Conservation (phyloP, 2,888 invertebrate species). For the Chloroclystis v-ata region DNA sequence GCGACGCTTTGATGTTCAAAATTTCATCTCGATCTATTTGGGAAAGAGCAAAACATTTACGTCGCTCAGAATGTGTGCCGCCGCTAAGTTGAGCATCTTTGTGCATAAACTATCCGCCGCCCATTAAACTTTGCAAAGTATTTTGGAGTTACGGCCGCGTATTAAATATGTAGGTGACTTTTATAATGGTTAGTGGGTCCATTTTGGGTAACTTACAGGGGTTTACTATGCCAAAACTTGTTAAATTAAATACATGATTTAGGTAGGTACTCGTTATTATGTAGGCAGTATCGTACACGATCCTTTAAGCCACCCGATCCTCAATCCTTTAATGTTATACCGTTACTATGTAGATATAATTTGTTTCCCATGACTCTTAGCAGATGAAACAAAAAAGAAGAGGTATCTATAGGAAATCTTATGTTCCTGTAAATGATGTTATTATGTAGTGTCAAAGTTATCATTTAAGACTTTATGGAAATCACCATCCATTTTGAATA, state of each 20-base stretch:
- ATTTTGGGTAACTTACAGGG: neutral
- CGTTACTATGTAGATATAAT: no score
- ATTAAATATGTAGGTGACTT: constrained; percentile 9
- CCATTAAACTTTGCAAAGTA: constrained; percentile 23
- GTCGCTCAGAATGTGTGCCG: constrained; percentile 17
- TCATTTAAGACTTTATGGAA: no score
- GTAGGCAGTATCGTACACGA: no score
- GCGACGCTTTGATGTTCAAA: constrained; percentile 42
- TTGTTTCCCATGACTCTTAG: no score
- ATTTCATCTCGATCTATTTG: constrained; percentile 42
- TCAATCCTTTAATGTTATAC: neutral
- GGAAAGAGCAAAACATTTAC: constrained; percentile 21
- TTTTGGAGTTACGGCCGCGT: constrained; percentile 12
- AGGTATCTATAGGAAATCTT: no score
- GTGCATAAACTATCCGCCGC: constrained; percentile 20
- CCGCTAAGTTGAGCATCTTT: constrained; percentile 17
- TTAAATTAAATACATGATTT: no score
- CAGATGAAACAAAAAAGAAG: no score
- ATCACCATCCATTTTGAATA: no score
- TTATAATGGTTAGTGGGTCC: constrained; percentile 1
- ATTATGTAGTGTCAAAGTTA: no score
- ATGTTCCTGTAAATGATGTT: no score
- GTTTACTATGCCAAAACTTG: neutral
- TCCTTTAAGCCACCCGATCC: no score
- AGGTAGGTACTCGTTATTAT: no score